A percentile compares a stretch with the other conserved stretches of the same genome.
These are phyloP conservation scores for Epinephelus awoara DNA, from an alignment of 2,797 vertebrate species.

Conservation along the genomic window DNA sequence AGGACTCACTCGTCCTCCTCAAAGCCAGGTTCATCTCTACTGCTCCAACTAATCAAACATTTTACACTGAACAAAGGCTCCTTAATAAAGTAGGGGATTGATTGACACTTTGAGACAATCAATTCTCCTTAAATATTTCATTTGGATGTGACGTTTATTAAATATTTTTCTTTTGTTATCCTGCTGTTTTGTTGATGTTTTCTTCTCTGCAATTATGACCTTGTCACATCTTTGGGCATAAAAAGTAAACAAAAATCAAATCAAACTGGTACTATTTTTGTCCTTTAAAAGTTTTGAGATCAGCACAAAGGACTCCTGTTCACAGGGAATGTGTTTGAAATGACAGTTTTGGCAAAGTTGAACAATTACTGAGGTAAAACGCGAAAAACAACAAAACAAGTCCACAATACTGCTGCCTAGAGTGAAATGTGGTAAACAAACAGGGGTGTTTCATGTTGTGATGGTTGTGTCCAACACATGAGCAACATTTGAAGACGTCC, in stretches of 20 bases:
- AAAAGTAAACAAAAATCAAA: neutral
- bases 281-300: constrained; percentile 5
- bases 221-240: constrained; percentile 5
- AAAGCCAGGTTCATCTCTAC: constrained; percentile 8
- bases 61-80: constrained; percentile 15
- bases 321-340: neutral
- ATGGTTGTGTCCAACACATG: neutral
- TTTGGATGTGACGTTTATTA: neutral
- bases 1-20: constrained; percentile 19
- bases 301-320: neutral
- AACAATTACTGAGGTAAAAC: neutral
- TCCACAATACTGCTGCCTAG: too few species aligned
- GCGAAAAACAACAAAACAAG: too few species aligned
- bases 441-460: neutral
- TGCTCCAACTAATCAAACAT: constrained; percentile 29
- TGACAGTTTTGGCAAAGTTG: neutral
- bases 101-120: constrained; percentile 30
- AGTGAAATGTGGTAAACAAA: too few species aligned
- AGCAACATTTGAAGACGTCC: neutral
- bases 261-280: neutral
- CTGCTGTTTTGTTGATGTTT: constrained; percentile 27
- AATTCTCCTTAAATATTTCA: constrained; percentile 20
- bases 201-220: constrained; percentile 21
- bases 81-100: constrained; percentile 8
- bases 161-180: constrained; percentile 27